phyloP scores from a whole-genome alignment of 1,140 invertebrate genomes.

The Akabosia matsudoensis region DNA sequence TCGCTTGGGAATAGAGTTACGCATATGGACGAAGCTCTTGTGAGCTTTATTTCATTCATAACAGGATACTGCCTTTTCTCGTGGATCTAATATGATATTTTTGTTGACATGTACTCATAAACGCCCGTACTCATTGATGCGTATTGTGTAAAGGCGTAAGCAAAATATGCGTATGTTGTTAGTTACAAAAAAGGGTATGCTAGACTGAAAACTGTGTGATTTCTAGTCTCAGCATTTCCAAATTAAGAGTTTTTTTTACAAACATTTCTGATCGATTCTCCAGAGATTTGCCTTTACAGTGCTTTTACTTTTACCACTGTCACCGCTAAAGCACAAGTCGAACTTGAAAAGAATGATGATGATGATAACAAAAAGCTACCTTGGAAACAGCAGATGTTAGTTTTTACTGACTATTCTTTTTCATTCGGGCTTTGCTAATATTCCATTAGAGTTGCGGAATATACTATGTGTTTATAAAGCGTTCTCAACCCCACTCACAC shows the following conservation, averaged over 20 bases:
- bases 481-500: no score
- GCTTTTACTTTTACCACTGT: neutral
- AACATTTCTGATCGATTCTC: neutral
- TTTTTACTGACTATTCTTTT: no score
- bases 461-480: no score
- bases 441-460: no score
- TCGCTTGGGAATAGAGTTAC: slow-evolving; percentile 10
- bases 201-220: neutral
- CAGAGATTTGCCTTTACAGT: neutral
- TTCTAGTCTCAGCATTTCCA: no score
- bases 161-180: neutral
- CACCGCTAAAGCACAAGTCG: neutral
- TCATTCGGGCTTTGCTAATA: no score
- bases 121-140: neutral
- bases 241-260: neutral
- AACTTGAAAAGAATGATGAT: slow-evolving; percentile 6
- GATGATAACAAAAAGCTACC: neutral
- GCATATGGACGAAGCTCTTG: neutral
- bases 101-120: neutral
- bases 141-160: neutral
- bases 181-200: neutral
- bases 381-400: neutral
- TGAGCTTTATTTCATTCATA: slow-evolving; percentile 11
- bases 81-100: neutral
- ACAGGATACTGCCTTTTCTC: neutral